These are phyloP conservation scores for Burhinus oedicnemus DNA, from an alignment of 2,113 vertebrate species.

Conservation along the genomic window DNA sequence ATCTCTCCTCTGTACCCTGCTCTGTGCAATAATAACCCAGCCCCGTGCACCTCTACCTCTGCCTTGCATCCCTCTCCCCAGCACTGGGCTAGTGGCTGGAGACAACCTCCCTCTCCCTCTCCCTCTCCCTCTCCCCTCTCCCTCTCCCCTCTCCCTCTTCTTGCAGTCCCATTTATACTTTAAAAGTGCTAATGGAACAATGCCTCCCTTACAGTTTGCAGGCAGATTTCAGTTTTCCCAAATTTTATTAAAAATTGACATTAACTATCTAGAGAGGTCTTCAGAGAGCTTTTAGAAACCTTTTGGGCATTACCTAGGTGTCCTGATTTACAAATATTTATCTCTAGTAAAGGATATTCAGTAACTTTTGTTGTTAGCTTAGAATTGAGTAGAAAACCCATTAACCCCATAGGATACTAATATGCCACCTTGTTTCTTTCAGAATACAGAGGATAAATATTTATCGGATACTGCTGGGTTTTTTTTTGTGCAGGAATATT, in stretches of 20 bases:
- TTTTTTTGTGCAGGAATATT: neutral
- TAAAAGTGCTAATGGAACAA: neutral
- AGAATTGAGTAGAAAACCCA: neutral
- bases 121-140: too few relatives aligned
- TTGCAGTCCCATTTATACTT: neutral
- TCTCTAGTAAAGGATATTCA: neutral
- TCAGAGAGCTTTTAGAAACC: neutral
- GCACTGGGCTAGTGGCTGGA: neutral
- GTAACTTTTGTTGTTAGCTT: neutral
- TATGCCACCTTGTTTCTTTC: neutral
- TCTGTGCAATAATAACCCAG: neutral
- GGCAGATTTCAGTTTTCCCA: neutral
- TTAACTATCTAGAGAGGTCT: neutral
- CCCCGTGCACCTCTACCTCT: rapidly evolving
- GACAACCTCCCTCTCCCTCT: neutral
- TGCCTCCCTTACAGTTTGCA: neutral
- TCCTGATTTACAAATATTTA: neutral
- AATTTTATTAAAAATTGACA: neutral
- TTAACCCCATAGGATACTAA: neutral
- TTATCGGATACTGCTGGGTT: neutral
- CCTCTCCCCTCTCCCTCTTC: neutral
- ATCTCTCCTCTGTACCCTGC: neutral
- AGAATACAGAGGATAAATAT: neutral
- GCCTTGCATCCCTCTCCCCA: neutral
- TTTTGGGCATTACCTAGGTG: neutral